Evolutionary conservation across 1,140 invertebrate species (phyloP), one percentile per base, ranked within the genome.

Genomic region (Ips typographus): DNA sequence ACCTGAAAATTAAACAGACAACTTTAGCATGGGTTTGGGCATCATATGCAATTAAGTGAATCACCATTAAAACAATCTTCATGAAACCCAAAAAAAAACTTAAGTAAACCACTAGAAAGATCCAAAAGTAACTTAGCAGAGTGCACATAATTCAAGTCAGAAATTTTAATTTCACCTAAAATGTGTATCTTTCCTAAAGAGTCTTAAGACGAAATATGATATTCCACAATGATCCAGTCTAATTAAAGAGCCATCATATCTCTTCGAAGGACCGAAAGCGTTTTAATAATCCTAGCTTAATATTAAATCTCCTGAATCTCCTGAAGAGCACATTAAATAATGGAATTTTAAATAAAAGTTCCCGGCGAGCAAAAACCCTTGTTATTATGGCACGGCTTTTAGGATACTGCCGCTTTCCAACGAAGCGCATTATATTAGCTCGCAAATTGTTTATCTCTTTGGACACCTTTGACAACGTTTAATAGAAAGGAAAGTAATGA

Each of bases 241-340:
- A 56, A 56, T 56, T 56, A 56, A 38, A 56, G 22, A 3, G 53
- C 22, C 38, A 56, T 56, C 53, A 56, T 56, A 56, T 56, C 53
- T 56, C 53, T 3, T 40, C 4, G 41, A 59, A 36, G 38, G 40
- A 42, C 38, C 38, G 1, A 59, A 59, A 59, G 57, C 40, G 41
- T 59, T 59, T 59, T 59, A 59, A 59, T 59, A 59, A 59, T 59
- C 40, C 57, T n/a, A 40, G 40, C 57, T 59, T 40, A 42, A 59
- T 42, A 59, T 59, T 59, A 59, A 59, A 59, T 40, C 57, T 59
- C 41, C 57, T 37, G 53, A 56, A 56, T 56, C 57, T 42, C 57
- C 40, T 59, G 57, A 59, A 59, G 57, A 59, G 57, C 57, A 59
- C 57, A 42, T 42, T 42, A 59, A 59, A 59, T 59, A 59, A 59